phyloP scores from a whole-genome alignment of 2,113 vertebrate genomes.

The Neotragus moschatus region DNA sequence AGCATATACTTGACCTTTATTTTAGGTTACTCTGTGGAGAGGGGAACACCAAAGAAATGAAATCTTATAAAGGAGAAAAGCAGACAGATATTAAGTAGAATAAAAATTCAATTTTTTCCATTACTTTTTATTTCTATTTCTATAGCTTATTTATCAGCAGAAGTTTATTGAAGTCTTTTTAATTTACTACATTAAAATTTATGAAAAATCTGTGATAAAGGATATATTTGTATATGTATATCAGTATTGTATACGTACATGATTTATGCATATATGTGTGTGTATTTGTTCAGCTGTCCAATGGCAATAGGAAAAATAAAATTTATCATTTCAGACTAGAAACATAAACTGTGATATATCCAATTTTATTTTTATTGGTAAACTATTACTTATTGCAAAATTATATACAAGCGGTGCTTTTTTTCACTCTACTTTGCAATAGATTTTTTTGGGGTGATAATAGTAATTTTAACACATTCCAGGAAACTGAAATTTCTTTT shows the following conservation, averaged over 20 bases:
- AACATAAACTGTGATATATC: not conserved
- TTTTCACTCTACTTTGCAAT: not conserved
- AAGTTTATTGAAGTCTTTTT: not conserved
- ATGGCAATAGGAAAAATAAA: not conserved
- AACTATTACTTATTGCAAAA: not conserved
- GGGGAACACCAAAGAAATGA: not conserved
- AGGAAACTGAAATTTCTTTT: not conserved
- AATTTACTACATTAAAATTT: not conserved
- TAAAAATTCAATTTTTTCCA: not conserved
- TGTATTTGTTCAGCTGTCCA: not conserved
- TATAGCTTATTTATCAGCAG: not conserved
- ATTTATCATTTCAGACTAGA: not conserved
- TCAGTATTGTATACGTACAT: not conserved
- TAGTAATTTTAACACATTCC: not conserved
- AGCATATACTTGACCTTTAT: not conserved
- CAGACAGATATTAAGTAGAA: not conserved
- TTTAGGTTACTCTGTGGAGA: not conserved
- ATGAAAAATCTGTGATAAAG: not conserved
- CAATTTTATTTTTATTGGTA: not conserved
- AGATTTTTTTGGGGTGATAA: not conserved
- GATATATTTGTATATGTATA: not conserved
- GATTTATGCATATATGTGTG: not conserved
- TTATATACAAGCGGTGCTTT: not conserved
- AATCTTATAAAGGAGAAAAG: not conserved
- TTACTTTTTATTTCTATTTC: not conserved